Percentiles rank a stretch among this genome's conserved stretches.
These are phyloP conservation scores for Telmatochromis bifrenatus DNA, from an alignment of 2,113 vertebrate genomes.

Conservation along the genomic window DNA sequence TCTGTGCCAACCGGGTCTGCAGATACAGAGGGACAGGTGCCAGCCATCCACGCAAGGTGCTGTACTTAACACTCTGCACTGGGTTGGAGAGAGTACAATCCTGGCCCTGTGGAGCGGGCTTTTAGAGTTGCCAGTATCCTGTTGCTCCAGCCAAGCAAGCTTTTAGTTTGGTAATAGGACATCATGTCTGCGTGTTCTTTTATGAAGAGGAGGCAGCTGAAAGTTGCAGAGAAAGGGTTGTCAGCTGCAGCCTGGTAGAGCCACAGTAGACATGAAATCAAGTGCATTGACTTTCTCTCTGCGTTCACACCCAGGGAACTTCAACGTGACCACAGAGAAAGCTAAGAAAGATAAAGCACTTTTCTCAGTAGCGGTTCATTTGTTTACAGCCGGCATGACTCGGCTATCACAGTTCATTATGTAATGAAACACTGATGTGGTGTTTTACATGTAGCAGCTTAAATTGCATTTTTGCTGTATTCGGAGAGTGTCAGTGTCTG, in stretches of 20 bases:
- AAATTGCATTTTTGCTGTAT: background rate
- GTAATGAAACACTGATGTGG: background rate
- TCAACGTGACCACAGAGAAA: background rate
- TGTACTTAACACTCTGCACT: conserved; percentile 40
- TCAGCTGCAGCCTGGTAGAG: background rate
- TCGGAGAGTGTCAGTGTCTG: background rate
- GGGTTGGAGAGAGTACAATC: conserved; percentile 20
- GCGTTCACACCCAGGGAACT: background rate
- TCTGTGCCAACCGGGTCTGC: conserved; percentile 46
- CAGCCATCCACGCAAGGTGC: conserved; percentile 45
- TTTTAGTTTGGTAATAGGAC: conserved; percentile 36
- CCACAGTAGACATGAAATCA: background rate
- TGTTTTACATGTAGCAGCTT: background rate
- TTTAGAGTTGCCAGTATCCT: conserved; percentile 41
- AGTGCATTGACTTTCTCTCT: background rate
- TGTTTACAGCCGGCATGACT: background rate
- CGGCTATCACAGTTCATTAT: background rate
- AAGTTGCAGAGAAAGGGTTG: conserved; percentile 1
- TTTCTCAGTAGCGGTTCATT: background rate
- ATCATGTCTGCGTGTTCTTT: background rate
- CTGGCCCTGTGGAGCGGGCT: conserved; percentile 6
- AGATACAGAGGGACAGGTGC: conserved; percentile 44
- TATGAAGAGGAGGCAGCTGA: background rate
- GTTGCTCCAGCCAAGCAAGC: conserved; percentile 33
- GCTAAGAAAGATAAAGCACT: background rate